phyloP scores from a whole-genome alignment of 2,888 invertebrate genomes.

The Spatulosminthurus flaviceps region DNA sequence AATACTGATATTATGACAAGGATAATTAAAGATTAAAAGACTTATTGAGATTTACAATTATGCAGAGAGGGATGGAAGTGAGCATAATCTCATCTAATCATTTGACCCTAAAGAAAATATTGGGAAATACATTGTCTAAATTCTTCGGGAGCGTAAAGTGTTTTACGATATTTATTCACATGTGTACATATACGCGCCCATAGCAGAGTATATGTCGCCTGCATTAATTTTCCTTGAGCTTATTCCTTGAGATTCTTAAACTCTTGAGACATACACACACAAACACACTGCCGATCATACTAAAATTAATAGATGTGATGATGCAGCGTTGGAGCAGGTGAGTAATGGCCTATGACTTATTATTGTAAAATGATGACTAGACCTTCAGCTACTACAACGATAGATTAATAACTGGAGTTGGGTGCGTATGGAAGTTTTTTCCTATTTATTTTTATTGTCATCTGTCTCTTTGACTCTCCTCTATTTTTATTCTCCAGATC shows the following conservation, averaged over 20 bases:
- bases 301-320: slow-evolving; percentile 2
- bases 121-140: neutral
- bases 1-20: slow-evolving; percentile 12
- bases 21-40: neutral
- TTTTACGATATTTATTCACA: too few relatives aligned
- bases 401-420: neutral
- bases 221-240: slow-evolving; percentile 12
- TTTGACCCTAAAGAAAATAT: neutral
- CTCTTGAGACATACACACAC: too few relatives aligned
- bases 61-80: slow-evolving; percentile 5
- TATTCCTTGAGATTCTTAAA: slow-evolving; percentile 10
- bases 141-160: too few relatives aligned
- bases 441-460: too few relatives aligned
- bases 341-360: neutral
- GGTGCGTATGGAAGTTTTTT: neutral
- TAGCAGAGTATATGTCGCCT: neutral
- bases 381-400: too few relatives aligned
- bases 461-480: neutral
- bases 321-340: neutral
- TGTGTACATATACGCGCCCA: too few relatives aligned
- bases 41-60: neutral
- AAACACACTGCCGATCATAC: neutral
- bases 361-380: neutral
- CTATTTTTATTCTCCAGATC: neutral
- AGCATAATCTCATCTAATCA: neutral